phyloP scores from a whole-genome alignment of 2,888 invertebrate species.

The Fabriciana adippe region DNA sequence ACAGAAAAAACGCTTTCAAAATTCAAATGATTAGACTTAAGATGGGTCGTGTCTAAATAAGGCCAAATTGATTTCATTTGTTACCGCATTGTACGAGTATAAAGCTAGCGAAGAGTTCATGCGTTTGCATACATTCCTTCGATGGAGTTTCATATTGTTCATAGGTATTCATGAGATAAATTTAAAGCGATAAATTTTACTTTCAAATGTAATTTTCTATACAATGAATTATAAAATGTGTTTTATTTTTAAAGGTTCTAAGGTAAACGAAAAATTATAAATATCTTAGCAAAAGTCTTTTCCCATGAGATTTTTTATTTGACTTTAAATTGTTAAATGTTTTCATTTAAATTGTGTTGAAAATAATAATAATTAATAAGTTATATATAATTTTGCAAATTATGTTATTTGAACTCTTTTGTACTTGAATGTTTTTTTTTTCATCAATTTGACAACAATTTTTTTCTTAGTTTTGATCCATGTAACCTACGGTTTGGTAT shows the following conservation, averaged over 20 bases:
- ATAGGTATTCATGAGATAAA: constrained; percentile 14
- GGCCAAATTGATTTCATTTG: constrained; percentile 4
- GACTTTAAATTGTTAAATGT: no score
- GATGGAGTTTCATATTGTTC: neutral
- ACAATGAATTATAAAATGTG: constrained; percentile 15
- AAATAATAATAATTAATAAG: no score
- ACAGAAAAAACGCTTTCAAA: neutral
- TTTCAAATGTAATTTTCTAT: constrained; percentile 20
- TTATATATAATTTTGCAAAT: no score
- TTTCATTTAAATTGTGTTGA: no score
- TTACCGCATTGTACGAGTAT: neutral
- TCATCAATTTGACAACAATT: no score
- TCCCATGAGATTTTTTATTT: neutral
- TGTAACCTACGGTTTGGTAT: no score
- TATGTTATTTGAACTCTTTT: no score
- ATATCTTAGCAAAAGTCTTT: neutral
- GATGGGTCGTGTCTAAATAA: neutral
- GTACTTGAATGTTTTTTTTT: no score
- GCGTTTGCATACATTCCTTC: constrained; percentile 1
- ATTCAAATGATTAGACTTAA: neutral
- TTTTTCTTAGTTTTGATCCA: no score
- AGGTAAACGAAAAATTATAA: neutral
- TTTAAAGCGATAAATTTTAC: constrained; percentile 14
- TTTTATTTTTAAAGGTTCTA: constrained; percentile 6
- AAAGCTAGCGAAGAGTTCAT: neutral